Conservation (phyloP, 2,113 vertebrate genomes). For the Centropristis striata region DNA sequence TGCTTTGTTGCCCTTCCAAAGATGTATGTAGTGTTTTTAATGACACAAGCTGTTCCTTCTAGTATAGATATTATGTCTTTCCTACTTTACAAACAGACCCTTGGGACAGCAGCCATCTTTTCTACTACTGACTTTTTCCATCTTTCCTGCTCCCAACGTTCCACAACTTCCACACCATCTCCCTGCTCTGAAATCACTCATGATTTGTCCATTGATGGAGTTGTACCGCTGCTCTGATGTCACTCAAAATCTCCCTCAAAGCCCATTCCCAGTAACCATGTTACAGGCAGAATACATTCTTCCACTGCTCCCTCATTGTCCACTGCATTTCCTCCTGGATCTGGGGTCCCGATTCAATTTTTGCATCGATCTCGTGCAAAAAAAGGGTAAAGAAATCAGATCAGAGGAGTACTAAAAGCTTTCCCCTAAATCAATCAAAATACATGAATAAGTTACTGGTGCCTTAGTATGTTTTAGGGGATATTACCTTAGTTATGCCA, state of each 20-base stretch:
- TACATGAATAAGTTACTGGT: constrained; percentile 77
- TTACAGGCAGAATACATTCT: constrained; percentile 79
- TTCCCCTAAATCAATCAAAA: constrained; percentile 83
- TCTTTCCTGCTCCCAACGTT: constrained; percentile 5
- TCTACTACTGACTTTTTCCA: constrained; percentile 9
- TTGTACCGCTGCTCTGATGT: constrained; percentile 64
- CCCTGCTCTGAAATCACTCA: constrained; percentile 62
- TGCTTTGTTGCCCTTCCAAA: neutral
- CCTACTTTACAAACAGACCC: constrained; percentile 42
- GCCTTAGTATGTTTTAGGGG: constrained; percentile 73
- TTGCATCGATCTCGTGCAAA: constrained; percentile 81
- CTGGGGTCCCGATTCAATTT: constrained; percentile 79
- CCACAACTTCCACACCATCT: constrained; percentile 36
- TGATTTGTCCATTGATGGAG: constrained; percentile 67
- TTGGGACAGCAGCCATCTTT: constrained; percentile 17
- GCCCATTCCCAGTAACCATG: constrained; percentile 81
- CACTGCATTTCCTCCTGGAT: constrained; percentile 67
- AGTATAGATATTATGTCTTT: constrained; percentile 7
- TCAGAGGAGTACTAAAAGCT: constrained; percentile 84
- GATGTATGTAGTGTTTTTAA: neutral
- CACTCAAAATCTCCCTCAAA: constrained; percentile 79
- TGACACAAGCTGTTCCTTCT: neutral
- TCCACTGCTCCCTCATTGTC: constrained; percentile 76
- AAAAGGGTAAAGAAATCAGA: constrained; percentile 80
- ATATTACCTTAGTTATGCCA: constrained; percentile 73